Evolutionary conservation across 2,797 vertebrate species (phyloP), one percentile per base, ranked within the genome.

Genomic region (Karalla daura): DNA sequence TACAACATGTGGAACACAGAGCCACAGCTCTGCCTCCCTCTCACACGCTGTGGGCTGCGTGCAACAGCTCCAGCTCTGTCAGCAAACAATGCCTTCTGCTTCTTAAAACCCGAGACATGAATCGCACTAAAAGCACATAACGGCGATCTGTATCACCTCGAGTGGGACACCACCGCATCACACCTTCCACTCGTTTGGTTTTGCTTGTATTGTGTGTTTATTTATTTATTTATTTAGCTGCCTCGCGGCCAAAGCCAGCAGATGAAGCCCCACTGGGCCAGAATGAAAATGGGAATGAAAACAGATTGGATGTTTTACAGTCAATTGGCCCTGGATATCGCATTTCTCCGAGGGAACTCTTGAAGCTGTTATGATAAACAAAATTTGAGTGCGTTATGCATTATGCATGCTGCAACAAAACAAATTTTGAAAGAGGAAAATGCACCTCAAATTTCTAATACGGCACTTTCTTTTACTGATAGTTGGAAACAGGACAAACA

Each of bases 1-100:
- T 23, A 63, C 7, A 25, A 27, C 74, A 83, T 74, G 76, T 67
- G 5, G 14, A 84, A 87, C 66, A 86, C 73, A 85, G 65, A 56
- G 53, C 23, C 12, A 11, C 45, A 55, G 37, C 64, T 55, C 6
- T 0, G 36, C 20, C 56, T 28, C 49, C 51, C 36, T 63, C 28
- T 51, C 56, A 36, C 51, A 50, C 44, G 63, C 54, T 45, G 44
- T 35, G 39, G 62, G 41, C 44, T 18, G 65, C 9, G 47, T 49
- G 62, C 62, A 70, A 27, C 56, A 44, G 58, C 52, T 61, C n/a
- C 63, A 51, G 60, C 47, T 63, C 64, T 23, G 58, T 53, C 36
- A 12, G 55, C 39, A 75, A 75, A 83, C 70, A 79, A 70, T 39
- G 55, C 54, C 52, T 77, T 45, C 47, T 54, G 65, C 56, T 54